Evolutionary conservation across 2,888 invertebrate genomes (phyloP).

Genomic region (Synanthedon andrenaeformis): DNA sequence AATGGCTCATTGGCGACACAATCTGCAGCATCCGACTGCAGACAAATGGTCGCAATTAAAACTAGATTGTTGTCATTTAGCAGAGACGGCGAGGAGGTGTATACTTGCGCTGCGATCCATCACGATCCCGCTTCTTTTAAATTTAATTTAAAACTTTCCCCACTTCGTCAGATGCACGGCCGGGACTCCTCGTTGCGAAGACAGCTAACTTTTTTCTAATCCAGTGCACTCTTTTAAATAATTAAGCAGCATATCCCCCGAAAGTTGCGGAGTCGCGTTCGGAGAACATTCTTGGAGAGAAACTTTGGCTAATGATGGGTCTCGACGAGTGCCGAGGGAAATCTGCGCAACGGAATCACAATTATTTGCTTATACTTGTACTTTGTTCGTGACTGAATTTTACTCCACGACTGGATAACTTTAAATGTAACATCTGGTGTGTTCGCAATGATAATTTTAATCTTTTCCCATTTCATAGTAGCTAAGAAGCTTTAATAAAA

Average conservation of each 20-base stretch:
- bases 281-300: slow-evolving; percentile 13
- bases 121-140: slow-evolving; percentile 26
- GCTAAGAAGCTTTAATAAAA: neutral
- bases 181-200: slow-evolving; percentile 19
- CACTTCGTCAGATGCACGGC: slow-evolving; percentile 37
- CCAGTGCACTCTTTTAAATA: slow-evolving; percentile 33
- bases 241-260: slow-evolving; percentile 22
- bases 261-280: slow-evolving; percentile 14
- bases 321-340: slow-evolving; percentile 39
- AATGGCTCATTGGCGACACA: slow-evolving; percentile 20
- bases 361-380: slow-evolving; percentile 13
- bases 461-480: slow-evolving; percentile 3
- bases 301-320: slow-evolving; percentile 35
- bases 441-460: slow-evolving; percentile 1
- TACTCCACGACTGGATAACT: slow-evolving; percentile 20
- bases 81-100: slow-evolving; percentile 9
- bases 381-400: slow-evolving; percentile 15
- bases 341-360: slow-evolving; percentile 20
- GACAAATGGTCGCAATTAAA: slow-evolving; percentile 47
- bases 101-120: slow-evolving; percentile 28
- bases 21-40: slow-evolving; percentile 23
- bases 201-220: slow-evolving; percentile 32
- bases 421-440: slow-evolving; percentile 7
- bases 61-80: slow-evolving; percentile 48
- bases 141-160: slow-evolving; percentile 54